These are phyloP conservation scores for Ceratotherium simum DNA, from an alignment of 2,113 vertebrate species.

Conservation along the genomic window DNA sequence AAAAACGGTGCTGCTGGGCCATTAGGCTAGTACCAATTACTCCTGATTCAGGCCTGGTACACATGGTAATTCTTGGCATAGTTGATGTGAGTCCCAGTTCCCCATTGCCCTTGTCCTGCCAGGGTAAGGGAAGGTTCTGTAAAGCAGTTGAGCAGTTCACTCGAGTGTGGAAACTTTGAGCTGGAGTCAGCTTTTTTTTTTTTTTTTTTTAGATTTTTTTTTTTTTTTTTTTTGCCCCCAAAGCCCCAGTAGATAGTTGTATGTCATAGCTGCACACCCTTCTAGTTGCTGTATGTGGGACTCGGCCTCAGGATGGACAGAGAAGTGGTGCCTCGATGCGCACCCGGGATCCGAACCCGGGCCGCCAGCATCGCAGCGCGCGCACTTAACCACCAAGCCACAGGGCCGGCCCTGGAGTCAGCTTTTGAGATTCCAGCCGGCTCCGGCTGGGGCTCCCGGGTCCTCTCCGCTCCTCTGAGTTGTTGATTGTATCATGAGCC, in stretches of 20 bases:
- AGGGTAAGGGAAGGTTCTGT: background rate
- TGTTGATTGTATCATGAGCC: background rate
- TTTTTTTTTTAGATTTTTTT: too few relatives aligned
- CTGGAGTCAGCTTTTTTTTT: background rate
- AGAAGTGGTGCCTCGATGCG: too few relatives aligned
- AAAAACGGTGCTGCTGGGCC: background rate
- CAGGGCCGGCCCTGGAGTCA: too few relatives aligned
- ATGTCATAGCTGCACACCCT: too few relatives aligned
- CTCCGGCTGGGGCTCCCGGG: background rate
- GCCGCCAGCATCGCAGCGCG: too few relatives aligned
- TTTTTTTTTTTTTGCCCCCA: too few relatives aligned
- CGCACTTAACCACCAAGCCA: too few relatives aligned
- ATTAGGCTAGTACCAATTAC: background rate
- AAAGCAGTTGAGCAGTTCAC: rapidly evolving
- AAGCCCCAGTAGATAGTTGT: too few relatives aligned
- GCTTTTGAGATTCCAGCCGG: background rate
- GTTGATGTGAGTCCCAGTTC: background rate
- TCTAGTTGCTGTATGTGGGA: too few relatives aligned
- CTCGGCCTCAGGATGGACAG: too few relatives aligned
- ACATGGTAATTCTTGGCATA: background rate
- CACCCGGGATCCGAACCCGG: too few relatives aligned
- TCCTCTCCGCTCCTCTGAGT: background rate
- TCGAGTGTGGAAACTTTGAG: background rate
- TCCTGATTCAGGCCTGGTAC: background rate
- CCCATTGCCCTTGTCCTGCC: background rate